A percentile compares a stretch with the other conserved stretches of the same genome.
phyloP scores from a whole-genome alignment of 2,888 invertebrate species.

The Parnassius orleans region DNA sequence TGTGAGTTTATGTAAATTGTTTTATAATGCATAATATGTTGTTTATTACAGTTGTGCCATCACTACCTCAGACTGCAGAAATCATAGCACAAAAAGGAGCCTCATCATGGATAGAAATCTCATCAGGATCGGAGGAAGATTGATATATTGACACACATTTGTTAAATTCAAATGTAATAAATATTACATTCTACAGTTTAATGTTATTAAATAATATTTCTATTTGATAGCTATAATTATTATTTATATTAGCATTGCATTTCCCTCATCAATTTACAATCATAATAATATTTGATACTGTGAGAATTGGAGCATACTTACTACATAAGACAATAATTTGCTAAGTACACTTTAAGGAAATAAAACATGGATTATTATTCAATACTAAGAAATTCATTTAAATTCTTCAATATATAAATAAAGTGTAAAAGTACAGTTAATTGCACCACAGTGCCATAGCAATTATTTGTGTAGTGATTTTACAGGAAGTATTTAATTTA shows the following conservation, averaged over 20 bases:
- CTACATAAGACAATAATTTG: conserved; percentile 32
- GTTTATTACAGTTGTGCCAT: conserved; percentile 58
- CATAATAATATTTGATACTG: conserved; percentile 48
- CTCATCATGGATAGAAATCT: conserved; percentile 72
- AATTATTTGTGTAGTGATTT: conserved; percentile 4
- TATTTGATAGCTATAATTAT: conserved; percentile 50
- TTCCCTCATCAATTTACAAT: conserved; percentile 54
- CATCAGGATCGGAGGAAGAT: conserved; percentile 69
- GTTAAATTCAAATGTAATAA: conserved; percentile 66
- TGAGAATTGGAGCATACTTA: conserved; percentile 33
- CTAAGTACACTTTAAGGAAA: conserved; percentile 36
- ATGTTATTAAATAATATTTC: conserved; percentile 60
- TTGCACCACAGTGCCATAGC: neutral
- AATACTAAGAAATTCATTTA: conserved; percentile 8
- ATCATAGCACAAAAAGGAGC: conserved; percentile 53
- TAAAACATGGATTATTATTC: conserved; percentile 34
- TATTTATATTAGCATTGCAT: conserved; percentile 45
- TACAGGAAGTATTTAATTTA: conserved; percentile 12
- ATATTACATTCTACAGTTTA: conserved; percentile 58
- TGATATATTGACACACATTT: conserved; percentile 43
- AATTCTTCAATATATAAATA: conserved; percentile 4
- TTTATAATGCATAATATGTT: neutral
- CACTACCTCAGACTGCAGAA: conserved; percentile 63
- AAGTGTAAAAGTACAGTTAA: conserved; percentile 7
- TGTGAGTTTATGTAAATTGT: too few relatives aligned